Evolutionary conservation across 2,888 invertebrate species (phyloP), one percentile per base, ranked within the genome.

Genomic region (Crematogaster levior): DNA sequence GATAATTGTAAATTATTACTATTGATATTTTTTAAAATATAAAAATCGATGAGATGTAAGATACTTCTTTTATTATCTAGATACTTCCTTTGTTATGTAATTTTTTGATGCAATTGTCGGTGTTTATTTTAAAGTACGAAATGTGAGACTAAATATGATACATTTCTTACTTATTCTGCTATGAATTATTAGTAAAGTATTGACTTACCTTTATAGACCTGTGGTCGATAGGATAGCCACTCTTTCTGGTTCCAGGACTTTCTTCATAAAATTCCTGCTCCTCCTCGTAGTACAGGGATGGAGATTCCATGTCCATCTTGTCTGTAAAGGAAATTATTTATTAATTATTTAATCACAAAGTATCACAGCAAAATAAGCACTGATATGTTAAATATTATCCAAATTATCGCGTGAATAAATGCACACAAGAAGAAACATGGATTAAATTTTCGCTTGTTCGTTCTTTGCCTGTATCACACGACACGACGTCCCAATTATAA

Each of bases 201-300:
- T 34, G 56, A 84, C 89, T 90, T 84, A 94, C 94, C 92, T 94
- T 94, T 73, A 94, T 92, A 40, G 91, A 92, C 85, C 94, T 91
- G 82, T 94, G 93, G 89, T 94, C 94, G 85, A 93, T 94, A 24
- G 93, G 93, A 84, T 94, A 94, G 75, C 93, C 92, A 72, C 91
- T 91, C 81, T 94, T 94, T 85, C 94, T 91, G 46, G 91, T 92
- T 58, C 93, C 93, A 53, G 96, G 95, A 85, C 95, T 96, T 63
- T 96, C 96, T 91, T 97, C 97, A 94, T 97, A 97, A 94, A 97
- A 97, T 88, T 96, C 96, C 86, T 97, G 96, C 92, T 97, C 96
- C 91, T 97, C 97, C 90, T 97, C 96, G 94, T 96, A 97, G 94
- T 96, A 95, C 91, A 95, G 91, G 91, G 94, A 94, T 90, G 94